Conservation (phyloP, 2,888 invertebrate genomes). For the Phymatocera aterrima region DNA sequence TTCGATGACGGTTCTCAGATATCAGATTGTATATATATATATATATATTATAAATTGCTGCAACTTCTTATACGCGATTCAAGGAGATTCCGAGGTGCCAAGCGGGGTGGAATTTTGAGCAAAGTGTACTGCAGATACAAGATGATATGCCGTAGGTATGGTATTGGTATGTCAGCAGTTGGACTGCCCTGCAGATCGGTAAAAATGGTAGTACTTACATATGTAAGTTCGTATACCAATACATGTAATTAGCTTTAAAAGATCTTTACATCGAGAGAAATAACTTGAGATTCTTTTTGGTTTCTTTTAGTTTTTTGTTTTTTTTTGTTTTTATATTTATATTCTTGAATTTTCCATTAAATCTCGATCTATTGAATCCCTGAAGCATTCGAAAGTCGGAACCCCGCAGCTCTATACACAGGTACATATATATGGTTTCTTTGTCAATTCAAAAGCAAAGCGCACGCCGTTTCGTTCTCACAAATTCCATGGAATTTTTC, state of each 20-base stretch:
- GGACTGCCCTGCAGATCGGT: background rate
- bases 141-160: background rate
- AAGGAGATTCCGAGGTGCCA: background rate
- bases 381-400: conserved; percentile 7
- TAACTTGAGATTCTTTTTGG: background rate
- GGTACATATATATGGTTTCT: too few relatives aligned
- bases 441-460: background rate
- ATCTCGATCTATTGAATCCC: background rate
- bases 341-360: too few relatives aligned
- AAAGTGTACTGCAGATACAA: conserved; percentile 25
- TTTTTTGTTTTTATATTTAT: too few relatives aligned
- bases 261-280: background rate
- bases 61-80: conserved; percentile 14
- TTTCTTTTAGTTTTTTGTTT: background rate
- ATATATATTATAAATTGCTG: conserved; percentile 47
- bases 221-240: too few relatives aligned
- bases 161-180: background rate
- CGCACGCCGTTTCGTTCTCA: conserved; percentile 9
- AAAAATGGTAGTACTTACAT: too few relatives aligned
- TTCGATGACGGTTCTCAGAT: conserved; percentile 49
- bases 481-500: conserved; percentile 20
- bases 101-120: background rate
- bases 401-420: too few relatives aligned
- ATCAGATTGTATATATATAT: too few relatives aligned
- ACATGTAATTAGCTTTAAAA: background rate